Base-by-base conservation (phyloP, 2,113 vertebrate genomes). In the Podilymbus podiceps region DNA sequence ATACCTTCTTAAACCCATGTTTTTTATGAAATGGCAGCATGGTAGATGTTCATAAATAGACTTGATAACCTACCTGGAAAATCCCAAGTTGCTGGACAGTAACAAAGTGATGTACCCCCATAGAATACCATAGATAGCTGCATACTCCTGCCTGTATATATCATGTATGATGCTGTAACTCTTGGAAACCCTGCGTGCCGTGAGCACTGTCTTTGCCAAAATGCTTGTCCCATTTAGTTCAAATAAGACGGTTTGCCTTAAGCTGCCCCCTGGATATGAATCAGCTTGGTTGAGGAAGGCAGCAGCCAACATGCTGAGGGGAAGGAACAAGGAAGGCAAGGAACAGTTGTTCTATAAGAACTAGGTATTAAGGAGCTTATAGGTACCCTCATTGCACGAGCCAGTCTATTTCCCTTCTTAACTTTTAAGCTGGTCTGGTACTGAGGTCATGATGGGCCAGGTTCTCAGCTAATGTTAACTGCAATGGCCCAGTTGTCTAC, bases 381-480 rank as follows among this genome's bases (percentile, higher is more conserved):
- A 91, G 44, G 62, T 81, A 68, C 83, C 33, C 42, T 76, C 72
- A 60, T 8, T 80, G 63, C 69, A 74, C 76, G 79, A 97, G 68
- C 82, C 80, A 73, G 55, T 88, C 92, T 95, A 64, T 76, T 94
- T 91, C 60, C 46, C 56, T 91, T 82, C 74, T 95, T 95, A 95
- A 82, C 75, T 91, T 89, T 80, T 94, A 96, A 97, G 87, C 87
- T 93, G 90, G 55, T 96, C 83, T 96, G 93, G 72, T 86, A 71
- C 93, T 89, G 64, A 63, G 80, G 88, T 93, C 88, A 69, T 0
- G 1, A 67, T 86, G 63, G 56, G 88, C 68, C 85, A 81, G 25
- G 50, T 60, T 91, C 81, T 93, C 52, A 58, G 71, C 35, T 78
- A 63, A 27, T 33, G 88, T 81, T 72, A 90, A 60, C 66, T 53